Conservation (phyloP, 2,888 invertebrate species). For the Andrena dorsata region DNA sequence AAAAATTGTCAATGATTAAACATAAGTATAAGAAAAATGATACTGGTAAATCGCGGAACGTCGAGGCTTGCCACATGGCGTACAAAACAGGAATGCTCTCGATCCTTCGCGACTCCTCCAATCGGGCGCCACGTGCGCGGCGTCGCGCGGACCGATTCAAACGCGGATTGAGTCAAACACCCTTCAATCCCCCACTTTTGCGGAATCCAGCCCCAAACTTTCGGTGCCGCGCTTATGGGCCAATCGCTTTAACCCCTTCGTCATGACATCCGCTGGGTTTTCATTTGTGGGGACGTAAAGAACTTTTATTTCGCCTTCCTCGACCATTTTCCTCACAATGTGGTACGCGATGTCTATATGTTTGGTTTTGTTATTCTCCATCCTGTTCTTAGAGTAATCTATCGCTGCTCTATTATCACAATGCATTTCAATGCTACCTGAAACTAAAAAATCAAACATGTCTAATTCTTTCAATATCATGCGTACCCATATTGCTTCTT, state of each 20-base stretch:
- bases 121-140: too few relatives aligned
- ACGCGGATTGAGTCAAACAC: too few relatives aligned
- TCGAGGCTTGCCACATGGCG: too few relatives aligned
- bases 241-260: conserved; percentile 1
- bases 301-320: background rate
- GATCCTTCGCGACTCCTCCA: too few relatives aligned
- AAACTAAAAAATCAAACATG: background rate
- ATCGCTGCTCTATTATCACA: conserved; percentile 18
- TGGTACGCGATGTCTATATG: conserved; percentile 9
- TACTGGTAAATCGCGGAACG: too few relatives aligned
- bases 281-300: background rate
- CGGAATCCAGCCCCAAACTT: background rate
- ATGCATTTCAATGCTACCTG: background rate
- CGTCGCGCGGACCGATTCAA: too few relatives aligned
- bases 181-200: conserved; percentile 25
- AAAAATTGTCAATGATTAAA: too few relatives aligned
- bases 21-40: too few relatives aligned
- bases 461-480: conserved; percentile 4
- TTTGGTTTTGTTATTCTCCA: conserved; percentile 9
- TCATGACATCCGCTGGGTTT: conserved; percentile 17
- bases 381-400: background rate
- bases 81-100: too few relatives aligned
- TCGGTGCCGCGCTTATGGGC: background rate
- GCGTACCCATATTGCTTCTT: conserved; percentile 22
- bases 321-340: background rate